Percentiles rank a stretch among this genome's conserved stretches.
Conservation (phyloP, 2,113 vertebrate species). For the Zosterops pallidus region DNA sequence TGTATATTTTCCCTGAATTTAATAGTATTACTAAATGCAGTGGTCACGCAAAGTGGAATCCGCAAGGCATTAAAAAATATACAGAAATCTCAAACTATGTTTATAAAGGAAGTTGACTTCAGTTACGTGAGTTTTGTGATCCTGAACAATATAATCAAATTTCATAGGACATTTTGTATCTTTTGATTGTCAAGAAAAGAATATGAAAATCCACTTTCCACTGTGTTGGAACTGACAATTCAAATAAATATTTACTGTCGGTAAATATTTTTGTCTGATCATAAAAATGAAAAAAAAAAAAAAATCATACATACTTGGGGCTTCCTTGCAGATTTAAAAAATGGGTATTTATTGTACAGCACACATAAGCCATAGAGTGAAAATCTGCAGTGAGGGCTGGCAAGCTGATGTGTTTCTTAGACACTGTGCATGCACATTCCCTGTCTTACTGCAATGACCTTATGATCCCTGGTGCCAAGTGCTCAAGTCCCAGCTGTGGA, state of each 20-base stretch:
- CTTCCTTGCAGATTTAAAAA: neutral
- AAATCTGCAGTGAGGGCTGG: conserved; percentile 11
- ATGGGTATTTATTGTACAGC: neutral
- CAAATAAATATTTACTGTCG: neutral
- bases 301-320: neutral
- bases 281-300: neutral
- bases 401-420: conserved; percentile 23
- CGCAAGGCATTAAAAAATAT: neutral
- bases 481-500: conserved; percentile 66
- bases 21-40: neutral
- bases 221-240: neutral
- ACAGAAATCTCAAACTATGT: neutral
- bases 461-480: conserved; percentile 62
- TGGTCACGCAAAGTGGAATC: neutral
- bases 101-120: neutral
- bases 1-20: neutral
- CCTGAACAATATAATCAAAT: neutral
- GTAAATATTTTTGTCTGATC: neutral
- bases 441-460: conserved; percentile 66
- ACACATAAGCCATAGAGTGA: neutral
- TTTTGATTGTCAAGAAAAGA: neutral
- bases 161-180: neutral
- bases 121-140: neutral
- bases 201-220: conserved; percentile 8
- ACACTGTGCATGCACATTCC: conserved; percentile 18